Evolutionary conservation across 2,888 invertebrate species (phyloP).

Genomic region (Aproaerema taeniolella): DNA sequence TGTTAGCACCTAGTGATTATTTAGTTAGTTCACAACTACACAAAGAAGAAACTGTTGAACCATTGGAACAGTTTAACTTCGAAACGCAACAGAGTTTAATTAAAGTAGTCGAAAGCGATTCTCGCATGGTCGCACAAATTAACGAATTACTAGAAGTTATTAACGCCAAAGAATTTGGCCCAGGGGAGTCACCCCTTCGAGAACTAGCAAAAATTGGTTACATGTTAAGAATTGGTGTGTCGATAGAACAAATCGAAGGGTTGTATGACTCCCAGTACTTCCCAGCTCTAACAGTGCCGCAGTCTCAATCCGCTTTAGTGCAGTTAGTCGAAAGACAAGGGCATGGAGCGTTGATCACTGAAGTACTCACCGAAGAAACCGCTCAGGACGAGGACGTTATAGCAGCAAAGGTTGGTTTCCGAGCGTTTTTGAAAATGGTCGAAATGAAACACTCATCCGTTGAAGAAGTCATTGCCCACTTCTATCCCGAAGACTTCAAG

Average conservation of each 20-base stretch:
- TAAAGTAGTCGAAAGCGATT: constrained; percentile 73
- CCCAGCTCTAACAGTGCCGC: constrained; percentile 86
- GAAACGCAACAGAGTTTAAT: constrained; percentile 75
- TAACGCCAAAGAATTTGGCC: constrained; percentile 87
- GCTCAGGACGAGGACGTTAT: constrained; percentile 85
- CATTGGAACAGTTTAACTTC: constrained; percentile 72
- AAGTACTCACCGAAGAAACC: constrained; percentile 88
- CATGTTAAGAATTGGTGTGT: constrained; percentile 85
- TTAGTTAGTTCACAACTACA: constrained; percentile 76
- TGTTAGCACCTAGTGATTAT: constrained; percentile 76
- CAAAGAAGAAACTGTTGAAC: constrained; percentile 73
- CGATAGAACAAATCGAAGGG: constrained; percentile 85
- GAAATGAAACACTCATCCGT: constrained; percentile 87
- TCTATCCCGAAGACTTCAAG: constrained; percentile 90
- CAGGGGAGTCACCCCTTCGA: constrained; percentile 86
- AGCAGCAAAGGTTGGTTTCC: constrained; percentile 89
- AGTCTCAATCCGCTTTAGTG: constrained; percentile 90
- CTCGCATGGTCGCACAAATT: constrained; percentile 82
- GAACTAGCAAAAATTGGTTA: constrained; percentile 91
- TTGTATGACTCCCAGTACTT: constrained; percentile 88
- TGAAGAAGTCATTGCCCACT: constrained; percentile 89
- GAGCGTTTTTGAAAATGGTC: constrained; percentile 91
- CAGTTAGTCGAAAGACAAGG: constrained; percentile 91
- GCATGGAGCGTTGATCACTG: constrained; percentile 87
- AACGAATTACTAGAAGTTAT: constrained; percentile 85